Evolutionary conservation across 2,888 invertebrate genomes (phyloP), one percentile per base, ranked within the genome.

Genomic region (Rhyacophila evoluta): DNA sequence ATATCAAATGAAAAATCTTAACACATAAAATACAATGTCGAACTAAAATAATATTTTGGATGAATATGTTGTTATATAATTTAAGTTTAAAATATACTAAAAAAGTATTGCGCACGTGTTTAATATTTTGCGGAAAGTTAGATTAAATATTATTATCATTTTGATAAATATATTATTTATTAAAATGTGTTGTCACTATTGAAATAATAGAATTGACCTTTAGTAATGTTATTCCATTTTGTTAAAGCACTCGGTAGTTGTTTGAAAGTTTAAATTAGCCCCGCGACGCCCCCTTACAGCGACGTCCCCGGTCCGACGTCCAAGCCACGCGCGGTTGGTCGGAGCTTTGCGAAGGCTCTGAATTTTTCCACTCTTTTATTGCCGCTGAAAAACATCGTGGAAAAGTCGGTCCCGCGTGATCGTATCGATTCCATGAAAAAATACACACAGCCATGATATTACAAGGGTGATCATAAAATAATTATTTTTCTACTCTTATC

Each of bases 361-460:
- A 36, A 12, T 69, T 67, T 70, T 76, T 71, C 41, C 68, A 75
- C 25, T 75, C 67, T 77, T 73, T 68, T 67, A 71, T 70, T 76
- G 39, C 71, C 28, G 25, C 68, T 25, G 36, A 38, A 73, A 74
- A 27, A 41, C 55, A 55, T 55, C 25, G 55, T 55, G 55, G 55
- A 55, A 55, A 55, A 55, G 55, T 55, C 55, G 19, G 10, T 19
- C 19, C 15, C 55, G 55, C 55, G 55, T 55, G 55, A 19, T 19
- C 55, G 55, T 55, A 55, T 55, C 55, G 55, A 55, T 55, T 55
- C 55, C 55, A 55, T 55, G 55, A 55, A 55, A 25, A 55, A 55
- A 55, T 55, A 55, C 55, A 25, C 55, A 55, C 55, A 55, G 19
- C 10, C 55, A 25, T 0, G 19, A 6, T 19, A 1, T 19, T 3